Evolutionary conservation across 1,140 invertebrate species (phyloP), one percentile per base, ranked within the genome.

Genomic region (Oppia nitens): DNA sequence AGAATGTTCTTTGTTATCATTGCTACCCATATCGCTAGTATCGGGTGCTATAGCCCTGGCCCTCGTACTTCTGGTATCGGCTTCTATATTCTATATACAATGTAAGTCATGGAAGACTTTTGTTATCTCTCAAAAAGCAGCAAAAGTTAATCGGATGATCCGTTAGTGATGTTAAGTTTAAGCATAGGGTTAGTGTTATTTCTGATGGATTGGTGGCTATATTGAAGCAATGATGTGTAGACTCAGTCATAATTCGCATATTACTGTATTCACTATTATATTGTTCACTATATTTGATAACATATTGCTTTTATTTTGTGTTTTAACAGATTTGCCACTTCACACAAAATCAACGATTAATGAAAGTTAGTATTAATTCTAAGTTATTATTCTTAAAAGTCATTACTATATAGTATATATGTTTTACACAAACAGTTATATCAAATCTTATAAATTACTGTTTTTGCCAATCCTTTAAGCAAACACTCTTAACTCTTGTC

Each of bases 311-410:
- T n/a, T n/a, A 40, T 40, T 54, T 45, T 53, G 21, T 25, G 47
- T 24, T 53, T 49, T 60, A 48, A 11, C 58, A 60, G 58, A 60
- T 54, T 21, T 55, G n/a, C 58, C 58, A 28, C 40, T 48, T 23
- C 51, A 23, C 29, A 53, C 53, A 27, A 60, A 60, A 54, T 28
- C 23, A 47, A 11, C 58, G 20, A n/a, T 49, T 9, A 47, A 48
- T 23, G 58, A 60, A 53, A 54, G 58, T 60, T 47, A 60, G 51
- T 24, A n/a, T n/a, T n/a, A 53, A 53, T 24, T 24, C 25, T 53
- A 25, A 25, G 20, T 26, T 24, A 25, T 17, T 25, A 9, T 25
- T 27, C 12, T 26, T 53, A 27, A 53, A 53, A 53, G 25, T 9
- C 23, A 53, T 24, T 24, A 25, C 23, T 1, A n/a, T n/a, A n/a